These are phyloP conservation scores for Hippocampus abdominalis DNA, from an alignment of 2,113 vertebrate species.

Conservation along the genomic window DNA sequence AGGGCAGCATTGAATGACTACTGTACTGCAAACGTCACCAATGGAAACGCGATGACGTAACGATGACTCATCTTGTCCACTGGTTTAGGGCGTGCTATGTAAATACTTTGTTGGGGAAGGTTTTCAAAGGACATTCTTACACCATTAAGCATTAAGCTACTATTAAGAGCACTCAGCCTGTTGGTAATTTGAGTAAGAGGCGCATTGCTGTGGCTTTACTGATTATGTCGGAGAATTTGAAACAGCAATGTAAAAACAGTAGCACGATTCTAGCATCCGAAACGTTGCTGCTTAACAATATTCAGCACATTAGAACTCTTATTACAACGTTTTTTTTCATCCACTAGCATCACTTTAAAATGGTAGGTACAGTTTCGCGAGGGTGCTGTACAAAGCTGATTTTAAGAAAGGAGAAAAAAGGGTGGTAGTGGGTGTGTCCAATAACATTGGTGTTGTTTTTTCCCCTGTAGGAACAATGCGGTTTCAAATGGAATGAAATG, in stretches of 20 bases:
- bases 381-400: not conserved
- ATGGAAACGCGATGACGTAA: not conserved
- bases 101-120: not conserved
- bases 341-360: not conserved
- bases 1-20: slow-evolving; percentile 4
- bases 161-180: not conserved
- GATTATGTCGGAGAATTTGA: not conserved
- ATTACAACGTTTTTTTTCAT: not conserved
- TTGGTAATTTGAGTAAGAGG: not conserved
- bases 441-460: not conserved
- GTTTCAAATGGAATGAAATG: not conserved
- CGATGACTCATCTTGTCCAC: slow-evolving; percentile 55
- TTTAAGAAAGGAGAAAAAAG: not conserved
- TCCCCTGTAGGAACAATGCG: not conserved
- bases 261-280: not conserved
- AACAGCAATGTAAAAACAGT: not conserved
- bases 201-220: not conserved
- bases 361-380: not conserved
- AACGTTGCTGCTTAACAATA: not conserved
- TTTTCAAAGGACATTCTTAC: not conserved
- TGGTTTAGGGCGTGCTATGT: slow-evolving; percentile 17
- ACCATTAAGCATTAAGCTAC: not conserved
- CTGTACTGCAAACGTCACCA: not conserved
- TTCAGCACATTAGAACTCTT: not conserved
- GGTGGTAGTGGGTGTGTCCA: not conserved